Conservation (phyloP, 2,113 vertebrate species). For the Scomber colias region DNA sequence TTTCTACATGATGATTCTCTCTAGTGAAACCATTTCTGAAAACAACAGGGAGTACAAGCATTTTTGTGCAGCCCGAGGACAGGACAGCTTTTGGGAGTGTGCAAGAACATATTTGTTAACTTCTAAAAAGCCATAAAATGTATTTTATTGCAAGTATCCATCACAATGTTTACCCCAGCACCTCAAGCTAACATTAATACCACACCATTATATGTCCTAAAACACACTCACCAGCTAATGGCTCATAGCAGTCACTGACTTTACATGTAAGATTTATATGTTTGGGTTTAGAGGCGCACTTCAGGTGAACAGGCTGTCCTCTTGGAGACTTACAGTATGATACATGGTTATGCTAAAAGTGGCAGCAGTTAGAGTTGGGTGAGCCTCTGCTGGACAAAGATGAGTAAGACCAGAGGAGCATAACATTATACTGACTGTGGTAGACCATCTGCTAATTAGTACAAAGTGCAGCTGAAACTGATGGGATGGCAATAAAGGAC, state of each 20-base stretch:
- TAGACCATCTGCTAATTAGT: background rate
- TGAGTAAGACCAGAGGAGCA: conserved; percentile 35
- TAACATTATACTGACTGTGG: background rate
- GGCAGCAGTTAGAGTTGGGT: conserved; percentile 11
- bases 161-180: conserved; percentile 24
- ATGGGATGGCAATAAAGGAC: background rate
- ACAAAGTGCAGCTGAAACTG: background rate
- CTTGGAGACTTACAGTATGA: conserved; percentile 4
- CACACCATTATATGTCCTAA: background rate
- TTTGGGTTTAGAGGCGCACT: conserved; percentile 15
- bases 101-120: background rate
- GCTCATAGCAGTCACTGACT: conserved; percentile 2
- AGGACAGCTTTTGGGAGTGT: background rate
- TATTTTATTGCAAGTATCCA: conserved; percentile 1
- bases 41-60: conserved; percentile 14
- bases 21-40: conserved; percentile 21
- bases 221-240: conserved; percentile 23
- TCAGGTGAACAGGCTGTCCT: conserved; percentile 15
- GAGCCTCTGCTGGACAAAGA: conserved; percentile 23
- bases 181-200: conserved; percentile 20
- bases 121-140: conserved; percentile 27
- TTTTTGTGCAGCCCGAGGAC: background rate
- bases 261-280: background rate
- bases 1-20: background rate
- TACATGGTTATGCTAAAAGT: conserved; percentile 13